Evolutionary conservation across 2,797 vertebrate species (phyloP), one percentile per base, ranked within the genome.

Genomic region (Cheirogaleus major): DNA sequence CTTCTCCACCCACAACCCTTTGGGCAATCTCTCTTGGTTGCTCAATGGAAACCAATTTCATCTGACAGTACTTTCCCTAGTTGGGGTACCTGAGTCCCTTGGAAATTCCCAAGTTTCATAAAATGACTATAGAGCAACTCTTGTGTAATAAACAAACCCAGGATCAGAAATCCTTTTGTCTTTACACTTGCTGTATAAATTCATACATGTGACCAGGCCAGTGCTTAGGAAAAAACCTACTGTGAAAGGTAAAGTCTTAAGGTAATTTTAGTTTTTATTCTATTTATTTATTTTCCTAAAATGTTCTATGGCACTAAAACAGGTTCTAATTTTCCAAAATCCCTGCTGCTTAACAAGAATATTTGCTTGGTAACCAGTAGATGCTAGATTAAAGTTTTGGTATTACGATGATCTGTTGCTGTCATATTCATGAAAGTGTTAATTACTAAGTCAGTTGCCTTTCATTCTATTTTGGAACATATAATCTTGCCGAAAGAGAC

Each of bases 41-140:
- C 69, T 85, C 15, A 78, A 14, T 73, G 76, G 78, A 95, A 88
- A 87, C 52, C 35, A 45, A 25, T 95, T 93, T 91, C 57, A 50
- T 23, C 30, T 82, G 59, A 75, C 48, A 90, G 80, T 57, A 84
- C 32, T 87, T 86, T 55, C 35, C 20, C 59, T 67, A 23, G 20
- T 57, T 89, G 84, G 72, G 59, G 38, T 43, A 55, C 4, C 0
- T 5, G 25, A 84, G 48, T 72, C 32, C 50, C 45, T 91, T 78
- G 91, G 91, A 91, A 95, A 96, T 83, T 89, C 91, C 91, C 45
- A 55, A 67, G 17, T 78, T 79, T 94, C 27, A 89, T 76, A 78
- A 85, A 92, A 72, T 78, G 50, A 88, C 57, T 75, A 15, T 65
- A 67, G 17, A 55, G 70, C 50, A 18, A 80, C 7, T 94, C 4